These are phyloP conservation scores for Labia minor DNA, from an alignment of 2,888 invertebrate species.

Conservation along the genomic window DNA sequence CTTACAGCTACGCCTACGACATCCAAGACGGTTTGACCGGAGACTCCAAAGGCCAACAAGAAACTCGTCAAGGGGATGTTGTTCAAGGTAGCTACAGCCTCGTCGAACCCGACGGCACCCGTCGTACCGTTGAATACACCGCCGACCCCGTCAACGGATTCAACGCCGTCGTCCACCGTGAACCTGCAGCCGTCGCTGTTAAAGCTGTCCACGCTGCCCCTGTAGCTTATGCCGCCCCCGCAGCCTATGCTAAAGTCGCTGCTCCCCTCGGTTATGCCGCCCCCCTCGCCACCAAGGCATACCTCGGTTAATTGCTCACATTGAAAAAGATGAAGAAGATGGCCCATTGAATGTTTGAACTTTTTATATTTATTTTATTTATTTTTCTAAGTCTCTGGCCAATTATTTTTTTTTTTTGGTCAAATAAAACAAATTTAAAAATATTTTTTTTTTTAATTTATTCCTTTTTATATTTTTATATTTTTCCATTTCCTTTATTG, in stretches of 20 bases:
- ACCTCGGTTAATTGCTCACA: slow-evolving; percentile 23
- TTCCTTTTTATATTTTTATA: no score
- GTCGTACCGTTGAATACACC: slow-evolving; percentile 26
- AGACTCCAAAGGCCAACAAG: slow-evolving; percentile 27
- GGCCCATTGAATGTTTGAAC: background rate
- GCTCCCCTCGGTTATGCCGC: slow-evolving; percentile 19
- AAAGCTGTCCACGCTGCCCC: slow-evolving; percentile 21
- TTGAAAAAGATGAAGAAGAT: background rate
- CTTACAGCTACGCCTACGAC: slow-evolving; percentile 26
- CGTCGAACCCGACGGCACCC: slow-evolving; percentile 26
- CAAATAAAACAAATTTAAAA: slow-evolving; percentile 2
- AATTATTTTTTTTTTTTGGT: background rate
- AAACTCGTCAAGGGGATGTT: slow-evolving; percentile 26
- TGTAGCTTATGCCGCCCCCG: slow-evolving; percentile 19
- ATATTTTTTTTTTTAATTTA: background rate
- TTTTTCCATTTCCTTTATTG: no score
- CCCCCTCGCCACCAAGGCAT: slow-evolving; percentile 23
- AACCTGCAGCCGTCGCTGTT: slow-evolving; percentile 19
- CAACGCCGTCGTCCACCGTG: slow-evolving; percentile 27
- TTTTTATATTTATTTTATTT: slow-evolving; percentile 7
- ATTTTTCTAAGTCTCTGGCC: background rate
- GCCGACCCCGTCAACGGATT: slow-evolving; percentile 28
- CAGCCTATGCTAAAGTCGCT: slow-evolving; percentile 21
- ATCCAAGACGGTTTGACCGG: slow-evolving; percentile 27
- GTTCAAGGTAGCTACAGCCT: slow-evolving; percentile 26